These are phyloP conservation scores for Macaria liturata DNA, from an alignment of 2,888 invertebrate species.

Conservation along the genomic window DNA sequence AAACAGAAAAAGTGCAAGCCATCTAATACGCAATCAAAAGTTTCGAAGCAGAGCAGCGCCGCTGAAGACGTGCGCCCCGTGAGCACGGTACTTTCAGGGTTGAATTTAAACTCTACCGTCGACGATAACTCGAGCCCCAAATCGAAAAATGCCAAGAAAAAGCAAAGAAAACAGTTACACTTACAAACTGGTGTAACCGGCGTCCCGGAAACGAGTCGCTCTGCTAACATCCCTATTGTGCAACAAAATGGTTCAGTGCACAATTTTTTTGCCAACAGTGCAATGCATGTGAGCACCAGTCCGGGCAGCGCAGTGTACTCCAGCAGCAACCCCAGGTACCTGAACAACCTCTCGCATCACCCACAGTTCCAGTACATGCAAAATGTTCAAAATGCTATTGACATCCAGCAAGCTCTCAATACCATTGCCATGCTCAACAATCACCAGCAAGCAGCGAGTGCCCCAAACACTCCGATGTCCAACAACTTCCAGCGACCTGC, in stretches of 20 bases:
- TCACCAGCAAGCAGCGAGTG: constrained; percentile 45
- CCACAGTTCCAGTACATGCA: constrained; percentile 63
- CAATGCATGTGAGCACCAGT: constrained; percentile 55
- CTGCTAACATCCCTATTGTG: constrained; percentile 25
- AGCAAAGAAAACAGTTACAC: constrained; percentile 50
- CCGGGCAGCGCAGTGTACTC: constrained; percentile 53
- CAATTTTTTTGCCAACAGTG: constrained; percentile 52
- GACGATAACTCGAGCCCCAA: constrained; percentile 42
- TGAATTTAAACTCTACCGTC: constrained; percentile 38
- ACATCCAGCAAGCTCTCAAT: constrained; percentile 25
- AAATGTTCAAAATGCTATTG: constrained; percentile 40
- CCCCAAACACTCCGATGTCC: constrained; percentile 48
- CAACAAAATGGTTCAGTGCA: constrained; percentile 49
- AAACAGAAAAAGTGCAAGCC: constrained; percentile 34
- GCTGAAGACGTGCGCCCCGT: not conserved
- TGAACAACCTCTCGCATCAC: constrained; percentile 67
- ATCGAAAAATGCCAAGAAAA: constrained; percentile 63
- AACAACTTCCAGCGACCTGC: constrained; percentile 31
- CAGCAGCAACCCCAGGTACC: constrained; percentile 59
- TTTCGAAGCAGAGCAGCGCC: constrained; percentile 5
- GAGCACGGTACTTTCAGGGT: constrained; percentile 12
- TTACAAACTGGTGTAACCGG: constrained; percentile 45
- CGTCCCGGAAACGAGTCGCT: constrained; percentile 32
- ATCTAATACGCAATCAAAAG: constrained; percentile 10
- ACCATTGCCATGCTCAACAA: constrained; percentile 33